These are phyloP conservation scores for Lasiommata megera DNA, from an alignment of 2,888 invertebrate genomes.

Conservation along the genomic window DNA sequence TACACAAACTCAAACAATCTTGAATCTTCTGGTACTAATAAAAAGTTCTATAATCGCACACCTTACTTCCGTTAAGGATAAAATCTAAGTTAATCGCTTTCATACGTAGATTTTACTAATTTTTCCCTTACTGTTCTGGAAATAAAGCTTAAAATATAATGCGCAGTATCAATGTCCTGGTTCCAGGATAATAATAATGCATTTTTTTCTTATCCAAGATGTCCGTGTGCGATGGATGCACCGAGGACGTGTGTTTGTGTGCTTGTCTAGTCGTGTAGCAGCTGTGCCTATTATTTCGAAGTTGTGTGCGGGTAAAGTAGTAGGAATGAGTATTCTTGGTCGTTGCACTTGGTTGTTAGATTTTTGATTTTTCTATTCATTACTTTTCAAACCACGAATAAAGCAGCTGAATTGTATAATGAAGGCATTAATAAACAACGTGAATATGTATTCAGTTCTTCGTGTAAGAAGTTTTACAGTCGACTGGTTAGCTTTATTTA, in stretches of 20 bases:
- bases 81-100: slow-evolving; percentile 73
- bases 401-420: too few relatives aligned
- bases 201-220: slow-evolving; percentile 71
- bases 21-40: slow-evolving; percentile 34
- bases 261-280: slow-evolving; percentile 67
- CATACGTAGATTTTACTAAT: slow-evolving; percentile 13
- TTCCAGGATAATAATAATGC: slow-evolving; percentile 75
- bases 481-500: too few relatives aligned
- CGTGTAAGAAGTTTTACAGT: too few relatives aligned
- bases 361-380: not conserved
- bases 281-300: slow-evolving; percentile 75
- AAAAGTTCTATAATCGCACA: slow-evolving; percentile 40
- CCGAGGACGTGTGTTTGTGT: slow-evolving; percentile 42
- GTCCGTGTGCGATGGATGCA: slow-evolving; percentile 70
- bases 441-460: too few relatives aligned
- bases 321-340: slow-evolving; percentile 44
- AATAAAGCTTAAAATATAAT: slow-evolving; percentile 44
- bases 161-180: slow-evolving; percentile 45
- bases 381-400: too few relatives aligned
- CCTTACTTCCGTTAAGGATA: slow-evolving; percentile 44
- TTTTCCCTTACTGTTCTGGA: slow-evolving; percentile 27
- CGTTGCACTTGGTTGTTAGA: slow-evolving; percentile 27
- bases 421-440: too few relatives aligned
- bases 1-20: slow-evolving; percentile 36
- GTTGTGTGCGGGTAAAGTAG: slow-evolving; percentile 59